Conservation (phyloP, 2,113 vertebrate genomes). For the Microtus oregoni region DNA sequence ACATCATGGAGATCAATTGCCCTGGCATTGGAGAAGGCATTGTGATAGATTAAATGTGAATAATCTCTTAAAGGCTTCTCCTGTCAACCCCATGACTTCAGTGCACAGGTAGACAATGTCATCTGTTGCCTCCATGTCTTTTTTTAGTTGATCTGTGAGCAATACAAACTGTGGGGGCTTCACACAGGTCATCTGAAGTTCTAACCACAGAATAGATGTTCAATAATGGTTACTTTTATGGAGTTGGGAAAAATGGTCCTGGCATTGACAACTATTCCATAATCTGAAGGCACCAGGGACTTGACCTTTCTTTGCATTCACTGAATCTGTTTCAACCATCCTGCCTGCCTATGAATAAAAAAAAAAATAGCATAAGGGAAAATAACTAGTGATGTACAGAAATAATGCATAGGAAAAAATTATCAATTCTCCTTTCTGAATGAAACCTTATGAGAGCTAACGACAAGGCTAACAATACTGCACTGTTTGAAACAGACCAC, state of each 20-base stretch:
- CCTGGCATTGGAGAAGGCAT: not conserved
- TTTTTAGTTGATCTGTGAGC: not conserved
- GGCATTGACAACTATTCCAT: not conserved
- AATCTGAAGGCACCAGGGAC: not conserved
- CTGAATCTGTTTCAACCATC: not conserved
- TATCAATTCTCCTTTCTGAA: slow-evolving; percentile 27
- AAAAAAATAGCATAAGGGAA: not conserved
- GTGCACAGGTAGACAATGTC: not conserved
- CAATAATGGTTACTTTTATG: not conserved
- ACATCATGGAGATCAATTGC: not conserved
- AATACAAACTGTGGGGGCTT: not conserved
- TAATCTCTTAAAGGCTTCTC: not conserved
- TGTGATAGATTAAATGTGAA: slow-evolving; percentile 7
- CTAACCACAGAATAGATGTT: not conserved
- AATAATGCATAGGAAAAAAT: slow-evolving; percentile 16
- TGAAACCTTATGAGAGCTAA: slow-evolving; percentile 18
- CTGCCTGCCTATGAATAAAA: not conserved
- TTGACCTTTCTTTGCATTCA: not conserved
- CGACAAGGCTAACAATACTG: not conserved
- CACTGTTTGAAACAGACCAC: slow-evolving; percentile 3
- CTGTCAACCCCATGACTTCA: not conserved
- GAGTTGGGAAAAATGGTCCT: not conserved
- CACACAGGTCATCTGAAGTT: not conserved
- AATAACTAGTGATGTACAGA: slow-evolving; percentile 15
- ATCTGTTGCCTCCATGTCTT: not conserved